Percentiles rank a stretch among this genome's conserved stretches.
Conservation (phyloP, 2,113 vertebrate species). For the Sinocyclocheilus grahami region DNA sequence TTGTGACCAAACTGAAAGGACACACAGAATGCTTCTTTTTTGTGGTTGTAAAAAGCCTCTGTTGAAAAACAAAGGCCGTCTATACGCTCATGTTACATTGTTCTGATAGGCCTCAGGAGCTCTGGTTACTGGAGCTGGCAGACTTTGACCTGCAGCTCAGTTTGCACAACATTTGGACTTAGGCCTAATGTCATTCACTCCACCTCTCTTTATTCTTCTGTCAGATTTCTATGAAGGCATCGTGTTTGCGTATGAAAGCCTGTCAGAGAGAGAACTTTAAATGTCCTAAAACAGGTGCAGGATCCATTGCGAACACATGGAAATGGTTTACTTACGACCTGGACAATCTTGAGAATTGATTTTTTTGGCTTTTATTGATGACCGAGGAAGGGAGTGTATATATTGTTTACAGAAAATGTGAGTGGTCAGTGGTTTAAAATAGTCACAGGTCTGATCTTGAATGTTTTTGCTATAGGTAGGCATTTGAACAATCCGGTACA, state of each 20-base stretch:
- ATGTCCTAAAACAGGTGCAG: constrained; percentile 15
- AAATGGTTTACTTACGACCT: neutral
- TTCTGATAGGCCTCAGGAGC: constrained; percentile 29
- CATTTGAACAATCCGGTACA: neutral
- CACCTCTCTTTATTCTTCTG: constrained; percentile 33
- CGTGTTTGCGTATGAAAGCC: constrained; percentile 29
- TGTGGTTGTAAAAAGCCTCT: constrained; percentile 62
- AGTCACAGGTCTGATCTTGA: neutral
- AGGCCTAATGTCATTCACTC: constrained; percentile 29
- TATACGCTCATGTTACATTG: constrained; percentile 52
- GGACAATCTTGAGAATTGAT: neutral
- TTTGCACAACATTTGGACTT: constrained; percentile 45
- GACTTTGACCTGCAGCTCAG: constrained; percentile 60
- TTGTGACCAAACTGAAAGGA: constrained; percentile 43
- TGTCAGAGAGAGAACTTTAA: neutral
- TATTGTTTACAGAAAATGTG: neutral
- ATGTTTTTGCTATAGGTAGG: neutral
- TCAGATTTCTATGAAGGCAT: constrained; percentile 35
- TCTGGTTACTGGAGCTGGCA: constrained; percentile 46
- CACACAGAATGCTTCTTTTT: constrained; percentile 15
- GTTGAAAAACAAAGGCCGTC: constrained; percentile 65
- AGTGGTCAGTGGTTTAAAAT: neutral
- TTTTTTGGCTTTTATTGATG: neutral
- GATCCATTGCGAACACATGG: neutral
- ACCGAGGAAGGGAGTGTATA: neutral